These are phyloP conservation scores for Tetraneura akinire DNA, from an alignment of 1,140 invertebrate species.

Conservation along the genomic window DNA sequence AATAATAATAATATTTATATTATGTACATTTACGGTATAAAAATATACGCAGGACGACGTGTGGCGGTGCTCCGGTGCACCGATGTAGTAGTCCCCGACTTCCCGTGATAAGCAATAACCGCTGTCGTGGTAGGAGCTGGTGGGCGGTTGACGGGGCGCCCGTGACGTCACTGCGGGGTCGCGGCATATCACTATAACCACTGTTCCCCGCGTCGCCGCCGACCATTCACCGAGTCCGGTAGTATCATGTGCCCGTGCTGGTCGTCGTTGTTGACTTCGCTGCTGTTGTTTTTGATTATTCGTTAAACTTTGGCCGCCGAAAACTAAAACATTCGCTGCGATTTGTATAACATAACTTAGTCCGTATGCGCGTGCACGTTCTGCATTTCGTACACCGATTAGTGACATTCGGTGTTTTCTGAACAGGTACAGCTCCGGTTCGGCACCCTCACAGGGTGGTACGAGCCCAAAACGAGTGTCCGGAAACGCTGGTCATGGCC, in stretches of 20 bases:
- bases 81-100: too few species aligned
- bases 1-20: neutral
- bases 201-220: constrained; percentile 15
- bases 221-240: neutral
- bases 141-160: neutral
- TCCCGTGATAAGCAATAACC: constrained; percentile 2
- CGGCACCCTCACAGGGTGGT: neutral
- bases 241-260: constrained; percentile 37
- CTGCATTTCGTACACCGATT: neutral
- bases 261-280: neutral
- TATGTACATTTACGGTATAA: neutral
- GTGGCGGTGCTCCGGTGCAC: too few species aligned
- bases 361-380: neutral
- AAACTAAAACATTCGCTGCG: neutral
- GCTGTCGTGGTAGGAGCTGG: neutral
- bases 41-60: too few species aligned
- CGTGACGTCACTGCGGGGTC: constrained; percentile 32
- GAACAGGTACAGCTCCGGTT: neutral
- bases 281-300: neutral
- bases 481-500: constrained; percentile 65
- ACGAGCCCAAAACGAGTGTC: neutral
- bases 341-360: constrained; percentile 1
- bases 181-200: constrained; percentile 20
- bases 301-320: neutral
- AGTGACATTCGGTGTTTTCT: neutral